Evolutionary conservation across 2,113 vertebrate genomes (phyloP).

Genomic region (Calidris pugnax): DNA sequence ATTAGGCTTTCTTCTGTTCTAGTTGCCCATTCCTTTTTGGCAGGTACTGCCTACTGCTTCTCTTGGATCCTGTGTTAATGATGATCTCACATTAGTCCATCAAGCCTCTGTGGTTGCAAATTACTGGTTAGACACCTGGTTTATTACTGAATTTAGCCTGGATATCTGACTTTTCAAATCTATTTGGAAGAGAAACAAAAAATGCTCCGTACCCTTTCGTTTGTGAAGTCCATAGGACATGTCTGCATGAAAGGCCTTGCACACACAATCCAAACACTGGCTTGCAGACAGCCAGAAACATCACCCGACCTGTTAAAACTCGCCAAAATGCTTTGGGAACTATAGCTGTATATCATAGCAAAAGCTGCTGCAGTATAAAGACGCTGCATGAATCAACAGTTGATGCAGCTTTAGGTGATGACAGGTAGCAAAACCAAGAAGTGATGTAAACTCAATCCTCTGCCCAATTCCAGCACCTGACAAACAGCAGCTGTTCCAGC

Average conservation of each 20-base stretch:
- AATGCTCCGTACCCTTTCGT: not conserved
- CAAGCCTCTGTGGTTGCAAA: not conserved
- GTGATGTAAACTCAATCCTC: not conserved
- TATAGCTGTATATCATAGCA: not conserved
- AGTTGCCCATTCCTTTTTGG: not conserved
- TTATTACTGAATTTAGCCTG: not conserved
- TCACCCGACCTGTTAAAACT: not conserved
- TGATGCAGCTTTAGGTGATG: slow-evolving; percentile 24
- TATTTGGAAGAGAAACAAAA: not conserved
- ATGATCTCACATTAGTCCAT: not conserved
- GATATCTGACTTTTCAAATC: not conserved
- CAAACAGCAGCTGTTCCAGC: slow-evolving; percentile 31
- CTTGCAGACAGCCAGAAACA: not conserved
- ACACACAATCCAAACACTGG: not conserved
- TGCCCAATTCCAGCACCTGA: not conserved
- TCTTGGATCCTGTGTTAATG: not conserved
- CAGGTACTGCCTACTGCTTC: not conserved
- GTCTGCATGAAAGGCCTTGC: not conserved
- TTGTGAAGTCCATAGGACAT: not conserved
- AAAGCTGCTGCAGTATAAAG: not conserved
- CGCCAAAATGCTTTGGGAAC: not conserved
- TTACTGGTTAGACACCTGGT: not conserved
- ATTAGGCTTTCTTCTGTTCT: not conserved
- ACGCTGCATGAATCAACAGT: not conserved
- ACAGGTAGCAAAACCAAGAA: slow-evolving; percentile 10